These are phyloP conservation scores for Chaenocephalus aceratus DNA, from an alignment of 2,113 vertebrate species.

Conservation along the genomic window DNA sequence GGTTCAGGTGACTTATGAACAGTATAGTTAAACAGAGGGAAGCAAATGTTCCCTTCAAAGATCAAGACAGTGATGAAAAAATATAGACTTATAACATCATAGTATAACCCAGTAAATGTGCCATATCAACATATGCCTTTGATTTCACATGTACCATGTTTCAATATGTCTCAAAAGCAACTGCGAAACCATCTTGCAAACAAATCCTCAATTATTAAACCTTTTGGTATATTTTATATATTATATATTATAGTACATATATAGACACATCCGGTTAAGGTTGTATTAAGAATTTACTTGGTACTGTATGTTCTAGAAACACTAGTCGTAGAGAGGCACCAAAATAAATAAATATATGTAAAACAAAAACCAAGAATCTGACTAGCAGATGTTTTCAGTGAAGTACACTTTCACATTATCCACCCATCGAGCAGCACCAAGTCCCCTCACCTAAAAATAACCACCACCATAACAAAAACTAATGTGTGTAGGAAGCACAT, in stretches of 20 bases:
- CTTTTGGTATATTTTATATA: conserved; percentile 44
- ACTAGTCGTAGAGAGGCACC: conserved; percentile 69
- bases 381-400: conserved; percentile 34
- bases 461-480: conserved; percentile 69
- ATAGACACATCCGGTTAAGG: conserved; percentile 47
- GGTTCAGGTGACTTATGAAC: conserved; percentile 55
- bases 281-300: conserved; percentile 30
- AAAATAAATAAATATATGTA: conserved; percentile 69
- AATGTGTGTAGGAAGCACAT: conserved; percentile 71
- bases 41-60: conserved; percentile 60
- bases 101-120: conserved; percentile 68
- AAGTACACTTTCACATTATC: conserved; percentile 65
- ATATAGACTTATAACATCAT: conserved; percentile 74
- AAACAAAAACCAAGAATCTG: conserved; percentile 51
- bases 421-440: conserved; percentile 71
- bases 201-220: conserved; percentile 24
- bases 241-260: conserved; percentile 54
- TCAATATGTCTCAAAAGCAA: conserved; percentile 29
- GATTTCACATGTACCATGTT: conserved; percentile 49
- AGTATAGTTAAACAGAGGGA: conserved; percentile 45
- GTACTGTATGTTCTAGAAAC: conserved; percentile 42
- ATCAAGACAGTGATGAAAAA: conserved; percentile 76
- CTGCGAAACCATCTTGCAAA: conserved; percentile 14
- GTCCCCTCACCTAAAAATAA: conserved; percentile 61
- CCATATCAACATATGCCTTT: conserved; percentile 53